Base-by-base conservation (phyloP, 2,888 invertebrate genomes). In the Bombylius discolor region DNA sequence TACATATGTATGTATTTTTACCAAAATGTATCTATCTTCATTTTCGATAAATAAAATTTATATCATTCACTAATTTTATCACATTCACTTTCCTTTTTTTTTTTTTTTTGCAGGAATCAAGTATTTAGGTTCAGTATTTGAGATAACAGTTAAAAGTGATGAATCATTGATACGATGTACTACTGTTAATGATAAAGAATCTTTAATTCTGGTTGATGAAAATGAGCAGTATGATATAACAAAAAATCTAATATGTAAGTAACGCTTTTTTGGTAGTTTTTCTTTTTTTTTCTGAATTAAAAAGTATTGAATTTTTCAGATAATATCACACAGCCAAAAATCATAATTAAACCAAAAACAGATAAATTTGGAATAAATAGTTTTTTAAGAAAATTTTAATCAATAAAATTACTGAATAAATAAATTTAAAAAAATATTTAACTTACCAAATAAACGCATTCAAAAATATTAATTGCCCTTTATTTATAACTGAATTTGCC, bases 81-180 rank as follows among this genome's bases (percentile, higher is more conserved):
- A 23, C 3, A 23, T 23, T 23, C 3, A 23, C 23, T 23, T 23
- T 45, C 6, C 1, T 45, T 48, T 33, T 12, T 13, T 48, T 32
- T 36, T 12, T 47, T 42, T 56, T 32, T 51, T 50, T 47, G 3
- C 13, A 68, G 68, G 68, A 32, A 61, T 68, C 11, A 65, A 66
- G 59, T 68, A 67, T 57, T 64, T 64, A 0, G 61, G 64, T 8
- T 62, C 67, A 5, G 53, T 49, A 36, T 68, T 68, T 58, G 56
- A 55, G n/a, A 56, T 68, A 11, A 53, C 49, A 13, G 47, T 56
- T 5, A 36, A 47, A 47, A 51, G 49, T 32, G 49, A 49, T n/a
- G 57, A 51, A 50, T 44, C 55, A 34, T 13, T 46, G 1, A 47
- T 60, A 14, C 48, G 49, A 11, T 60, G 60, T 23, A 44, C 46